Base-by-base conservation (phyloP, 2,113 vertebrate species). In the Equus przewalskii region DNA sequence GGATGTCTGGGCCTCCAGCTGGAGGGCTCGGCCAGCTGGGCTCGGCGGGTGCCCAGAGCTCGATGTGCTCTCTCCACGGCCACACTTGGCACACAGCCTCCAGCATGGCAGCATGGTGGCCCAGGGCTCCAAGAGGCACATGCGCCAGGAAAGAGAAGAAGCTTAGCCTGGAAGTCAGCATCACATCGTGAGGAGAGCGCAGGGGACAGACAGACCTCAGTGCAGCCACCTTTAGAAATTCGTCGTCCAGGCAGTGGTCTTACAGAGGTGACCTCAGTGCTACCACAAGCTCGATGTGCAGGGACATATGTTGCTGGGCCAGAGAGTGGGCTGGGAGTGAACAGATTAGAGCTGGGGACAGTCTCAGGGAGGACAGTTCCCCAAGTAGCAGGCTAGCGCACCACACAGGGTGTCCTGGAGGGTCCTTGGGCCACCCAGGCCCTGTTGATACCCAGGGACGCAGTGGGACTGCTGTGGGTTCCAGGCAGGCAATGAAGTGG, bases 181-280 rank as follows among this genome's bases (percentile, higher is more conserved):
- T 73, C 7, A 6, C n/a, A 46, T 11, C 41, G 4, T 73, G 58
- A 28, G 11, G n/a, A 62, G 13, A 62, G 49, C 5, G 7, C 7
- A 0, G 0, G 16, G 28, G 18, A 7, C 3, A 5, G 30, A 69
- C 8, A 8, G 16, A 19, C 13, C 54, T 76, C 75, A 85, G 16
- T 22, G 44, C 5, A n/a, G n/a, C 22, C 36, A 7, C 30, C 44
- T 87, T 91, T 82, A 75, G 69, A 62, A 30, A 30, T 21, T 62
- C 36, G 58, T 72, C 11, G 0, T 19, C 44, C 21, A 41, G 58
- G 16, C 14, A 6, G 9, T 78, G 12, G 1, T 65, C 75, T 67
- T 16, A 46, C 46, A 67, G 36, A 22, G 5, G 41, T 75, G 49
- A 90, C 86, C 36, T 67, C 58, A 44, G 15, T 2, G 44, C 0